Evolutionary conservation across 1,140 invertebrate species (phyloP).

Genomic region (Calliopsis andreniformis): DNA sequence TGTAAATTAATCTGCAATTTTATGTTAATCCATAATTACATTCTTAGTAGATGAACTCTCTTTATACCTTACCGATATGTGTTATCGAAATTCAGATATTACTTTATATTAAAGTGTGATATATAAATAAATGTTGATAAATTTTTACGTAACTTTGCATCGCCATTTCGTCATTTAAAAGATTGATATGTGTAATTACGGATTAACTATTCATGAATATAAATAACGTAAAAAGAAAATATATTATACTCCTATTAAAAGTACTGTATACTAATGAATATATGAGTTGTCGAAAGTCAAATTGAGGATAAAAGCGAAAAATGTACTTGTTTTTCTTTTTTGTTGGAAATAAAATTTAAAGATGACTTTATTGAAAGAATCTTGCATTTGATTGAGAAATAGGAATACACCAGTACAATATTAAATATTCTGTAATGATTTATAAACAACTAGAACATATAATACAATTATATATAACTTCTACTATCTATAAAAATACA

Average conservation of each 20-base stretch:
- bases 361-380: constrained; percentile 50
- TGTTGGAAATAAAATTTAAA: constrained; percentile 50
- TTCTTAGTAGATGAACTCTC: neutral
- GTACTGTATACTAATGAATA: constrained; percentile 3
- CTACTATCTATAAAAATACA: constrained; percentile 75
- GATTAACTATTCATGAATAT: neutral
- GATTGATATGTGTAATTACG: constrained; percentile 4
- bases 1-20: neutral
- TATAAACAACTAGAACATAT: constrained; percentile 70
- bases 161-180: neutral
- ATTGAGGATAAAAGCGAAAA: constrained; percentile 30
- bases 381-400: constrained; percentile 47
- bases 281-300: constrained; percentile 1
- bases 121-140: neutral
- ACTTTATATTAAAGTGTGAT: neutral
- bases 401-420: constrained; percentile 52
- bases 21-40: constrained; percentile 26
- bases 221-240: neutral
- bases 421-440: constrained; percentile 61
- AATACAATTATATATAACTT: constrained; percentile 69
- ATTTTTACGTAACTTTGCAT: neutral
- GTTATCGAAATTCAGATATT: neutral
- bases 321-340: constrained; percentile 26
- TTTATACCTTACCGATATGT: neutral
- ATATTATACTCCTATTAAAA: neutral